These are phyloP conservation scores for Mimas tiliae DNA, from an alignment of 2,888 invertebrate genomes.

Conservation along the genomic window DNA sequence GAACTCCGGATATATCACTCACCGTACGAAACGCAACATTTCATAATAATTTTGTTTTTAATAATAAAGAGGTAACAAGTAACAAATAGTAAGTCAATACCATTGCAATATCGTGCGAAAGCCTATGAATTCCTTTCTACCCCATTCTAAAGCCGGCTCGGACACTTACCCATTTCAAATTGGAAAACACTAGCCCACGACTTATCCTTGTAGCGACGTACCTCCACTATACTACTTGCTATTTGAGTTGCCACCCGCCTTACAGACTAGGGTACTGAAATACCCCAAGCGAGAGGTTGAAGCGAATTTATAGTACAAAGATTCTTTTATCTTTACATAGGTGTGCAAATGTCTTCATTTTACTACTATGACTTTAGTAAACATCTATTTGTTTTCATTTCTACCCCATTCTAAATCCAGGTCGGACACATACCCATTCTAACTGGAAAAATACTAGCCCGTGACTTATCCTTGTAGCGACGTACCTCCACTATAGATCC, in stretches of 20 bases:
- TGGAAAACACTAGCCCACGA: conserved; percentile 69
- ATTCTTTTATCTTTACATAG: no score
- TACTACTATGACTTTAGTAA: background rate
- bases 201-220: conserved; percentile 64
- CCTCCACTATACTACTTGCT: conserved; percentile 59
- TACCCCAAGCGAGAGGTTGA: conserved; percentile 23
- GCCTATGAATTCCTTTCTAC: background rate
- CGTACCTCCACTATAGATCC: conserved; percentile 56
- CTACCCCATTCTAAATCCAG: no score
- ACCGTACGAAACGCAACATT: no score
- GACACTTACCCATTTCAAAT: conserved; percentile 67
- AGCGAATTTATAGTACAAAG: conserved; percentile 6
- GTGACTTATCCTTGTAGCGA: conserved; percentile 66
- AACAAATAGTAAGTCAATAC: background rate
- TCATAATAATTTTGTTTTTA: no score
- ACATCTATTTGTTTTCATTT: no score
- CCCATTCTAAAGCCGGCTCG: conserved; percentile 6
- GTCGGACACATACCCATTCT: no score
- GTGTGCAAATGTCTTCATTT: no score
- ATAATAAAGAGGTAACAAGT: no score
- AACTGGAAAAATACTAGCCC: conserved; percentile 35
- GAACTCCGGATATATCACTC: no score
- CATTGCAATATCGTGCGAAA: background rate
- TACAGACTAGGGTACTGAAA: conserved; percentile 27
- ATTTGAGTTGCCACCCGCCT: conserved; percentile 71